Evolutionary conservation across 2,797 vertebrate species (phyloP), one percentile per base, ranked within the genome.

Genomic region (Phataginus tetradactyla): DNA sequence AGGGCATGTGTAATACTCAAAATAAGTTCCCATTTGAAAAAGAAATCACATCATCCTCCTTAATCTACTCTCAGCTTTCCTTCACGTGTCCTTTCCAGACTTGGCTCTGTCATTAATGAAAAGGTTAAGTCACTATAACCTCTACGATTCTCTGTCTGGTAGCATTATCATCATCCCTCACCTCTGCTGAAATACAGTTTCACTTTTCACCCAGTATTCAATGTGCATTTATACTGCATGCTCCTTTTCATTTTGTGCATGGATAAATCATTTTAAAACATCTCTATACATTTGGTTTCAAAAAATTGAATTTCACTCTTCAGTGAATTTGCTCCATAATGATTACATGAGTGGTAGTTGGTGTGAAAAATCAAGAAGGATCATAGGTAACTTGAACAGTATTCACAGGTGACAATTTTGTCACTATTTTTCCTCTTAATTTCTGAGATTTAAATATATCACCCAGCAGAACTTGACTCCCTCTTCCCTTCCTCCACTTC

Each of bases 1-100:
- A 96, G 88, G 39, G 21, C 13, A 86, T 90, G 72, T 89, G 63
- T 32, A 91, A 91, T 88, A 78, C 69, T 96, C 90, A 95, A 96
- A 95, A 92, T 88, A 97, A 97, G 61, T 95, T 96, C 81, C 91
- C 32, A 18, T 87, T 95, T 92, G 92, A 95, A 94, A 88, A 93
- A 94, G 88, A 96, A 92, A 94, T 95, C 20, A 1, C 63, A 95
- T 96, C 64, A 78, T 88, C 96, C 80, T 92, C 51, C 63, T 90
- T 94, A 91, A 94, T 97, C 75, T 83, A 29, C 78, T 86, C 61
- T 96, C 85, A 95, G 74, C 64, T 95, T 91, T 91, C 69, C 37
- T 94, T 96, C 86, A 89, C 75, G 61, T 89, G 66, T 96, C 42
- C 92, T 93, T 96, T 95, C 77, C 63, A 81, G 92, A 95, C 87